phyloP scores from a whole-genome alignment of 2,888 invertebrate species.

The Branchinecta sandiegonensis region DNA sequence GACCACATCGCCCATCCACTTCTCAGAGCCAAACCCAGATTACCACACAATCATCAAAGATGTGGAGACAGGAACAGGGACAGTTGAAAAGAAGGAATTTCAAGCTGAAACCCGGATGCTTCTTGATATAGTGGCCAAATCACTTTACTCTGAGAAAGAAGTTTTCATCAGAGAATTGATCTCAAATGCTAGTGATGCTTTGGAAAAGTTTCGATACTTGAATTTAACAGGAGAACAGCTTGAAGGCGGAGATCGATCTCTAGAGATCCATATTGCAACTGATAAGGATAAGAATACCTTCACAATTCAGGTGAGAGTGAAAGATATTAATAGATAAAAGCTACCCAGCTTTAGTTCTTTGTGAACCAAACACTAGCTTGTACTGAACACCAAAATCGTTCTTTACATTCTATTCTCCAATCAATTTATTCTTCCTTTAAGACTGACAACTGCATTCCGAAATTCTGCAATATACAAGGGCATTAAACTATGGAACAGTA shows the following conservation, averaged over 20 bases:
- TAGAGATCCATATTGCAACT: slow-evolving; percentile 76
- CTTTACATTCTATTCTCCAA: not conserved
- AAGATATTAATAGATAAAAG: not conserved
- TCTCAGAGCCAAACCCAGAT: slow-evolving; percentile 30
- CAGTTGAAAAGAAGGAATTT: slow-evolving; percentile 63
- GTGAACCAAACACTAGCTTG: not conserved
- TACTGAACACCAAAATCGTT: no score
- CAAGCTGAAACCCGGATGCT: slow-evolving; percentile 93
- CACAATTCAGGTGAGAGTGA: slow-evolving; percentile 55
- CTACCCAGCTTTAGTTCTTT: not conserved
- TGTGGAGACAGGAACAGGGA: slow-evolving; percentile 44
- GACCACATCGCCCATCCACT: not conserved
- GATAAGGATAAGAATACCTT: slow-evolving; percentile 72
- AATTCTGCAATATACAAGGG: no score
- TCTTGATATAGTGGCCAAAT: slow-evolving; percentile 90
- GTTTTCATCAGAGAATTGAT: slow-evolving; percentile 89
- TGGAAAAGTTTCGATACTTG: slow-evolving; percentile 80
- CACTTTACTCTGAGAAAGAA: slow-evolving; percentile 93
- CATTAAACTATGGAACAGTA: no score
- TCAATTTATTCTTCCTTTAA: not conserved
- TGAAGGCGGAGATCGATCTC: slow-evolving; percentile 44
- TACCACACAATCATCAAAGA: slow-evolving; percentile 47
- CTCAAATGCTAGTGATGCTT: slow-evolving; percentile 91
- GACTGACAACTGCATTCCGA: not conserved
- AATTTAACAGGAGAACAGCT: slow-evolving; percentile 44